A percentile compares a stretch with the other conserved stretches of the same genome.
phyloP scores from a whole-genome alignment of 2,888 invertebrate species.

The Drosophila greeni region DNA sequence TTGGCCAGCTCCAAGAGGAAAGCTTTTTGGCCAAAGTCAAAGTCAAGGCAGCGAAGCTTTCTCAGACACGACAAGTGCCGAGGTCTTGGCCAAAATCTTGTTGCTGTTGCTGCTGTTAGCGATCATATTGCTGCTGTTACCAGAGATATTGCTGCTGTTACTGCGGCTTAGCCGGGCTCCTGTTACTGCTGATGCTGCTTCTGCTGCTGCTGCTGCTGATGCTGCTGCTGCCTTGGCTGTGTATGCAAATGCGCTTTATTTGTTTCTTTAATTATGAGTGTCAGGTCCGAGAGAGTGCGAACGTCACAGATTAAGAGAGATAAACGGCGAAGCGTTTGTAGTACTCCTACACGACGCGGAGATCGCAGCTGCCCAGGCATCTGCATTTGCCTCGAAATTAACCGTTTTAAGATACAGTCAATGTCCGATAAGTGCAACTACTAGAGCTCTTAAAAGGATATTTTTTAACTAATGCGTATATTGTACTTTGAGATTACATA shows the following conservation, averaged over 20 bases:
- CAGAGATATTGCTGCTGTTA: slow-evolving; percentile 9
- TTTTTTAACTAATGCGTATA: neutral
- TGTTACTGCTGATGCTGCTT: slow-evolving; percentile 24
- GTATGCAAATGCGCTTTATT: slow-evolving; percentile 63
- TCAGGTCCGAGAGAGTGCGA: slow-evolving; percentile 50
- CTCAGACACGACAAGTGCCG: slow-evolving; percentile 69
- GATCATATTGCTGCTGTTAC: slow-evolving; percentile 19
- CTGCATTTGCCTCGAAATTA: slow-evolving; percentile 42
- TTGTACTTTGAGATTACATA: too few relatives aligned
- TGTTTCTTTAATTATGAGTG: slow-evolving; percentile 74
- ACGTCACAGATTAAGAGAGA: slow-evolving; percentile 65
- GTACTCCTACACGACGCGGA: slow-evolving; percentile 37
- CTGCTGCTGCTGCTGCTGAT: slow-evolving; percentile 7
- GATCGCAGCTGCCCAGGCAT: slow-evolving; percentile 14
- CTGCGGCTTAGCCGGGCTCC: slow-evolving; percentile 11
- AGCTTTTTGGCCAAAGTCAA: slow-evolving; percentile 61
- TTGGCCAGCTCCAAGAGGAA: slow-evolving; percentile 27
- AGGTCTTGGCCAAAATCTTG: slow-evolving; percentile 36
- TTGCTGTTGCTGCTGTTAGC: slow-evolving; percentile 15
- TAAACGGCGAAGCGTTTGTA: slow-evolving; percentile 51
- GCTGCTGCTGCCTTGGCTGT: slow-evolving; percentile 18
- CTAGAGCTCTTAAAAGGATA: neutral
- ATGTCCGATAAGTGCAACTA: neutral
- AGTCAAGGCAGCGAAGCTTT: slow-evolving; percentile 68
- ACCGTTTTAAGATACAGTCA: slow-evolving; percentile 33